phyloP scores from a whole-genome alignment of 2,888 invertebrate species.

The Willowsia nigromaculata region DNA sequence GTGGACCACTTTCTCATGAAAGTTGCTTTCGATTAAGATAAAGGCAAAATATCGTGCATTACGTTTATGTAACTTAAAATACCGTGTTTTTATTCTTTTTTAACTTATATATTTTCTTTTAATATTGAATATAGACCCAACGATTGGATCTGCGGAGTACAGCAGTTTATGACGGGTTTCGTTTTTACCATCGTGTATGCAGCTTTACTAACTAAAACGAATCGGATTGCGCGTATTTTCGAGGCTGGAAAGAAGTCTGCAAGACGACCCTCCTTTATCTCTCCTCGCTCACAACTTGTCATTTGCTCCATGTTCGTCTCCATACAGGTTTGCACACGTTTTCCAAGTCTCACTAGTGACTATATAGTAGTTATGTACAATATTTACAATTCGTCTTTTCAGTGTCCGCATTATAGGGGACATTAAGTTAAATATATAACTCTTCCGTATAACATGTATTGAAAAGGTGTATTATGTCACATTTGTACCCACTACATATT shows the following conservation, averaged over 20 bases:
- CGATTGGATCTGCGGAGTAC: slow-evolving; percentile 93
- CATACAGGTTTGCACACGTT: slow-evolving; percentile 86
- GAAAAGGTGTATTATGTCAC: not conserved
- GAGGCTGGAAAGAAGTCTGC: slow-evolving; percentile 98
- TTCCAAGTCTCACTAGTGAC: slow-evolving; percentile 1
- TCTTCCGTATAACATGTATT: too few species aligned
- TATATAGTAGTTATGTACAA: too few species aligned
- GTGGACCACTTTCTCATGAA: too few species aligned
- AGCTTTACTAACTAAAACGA: slow-evolving; percentile 97
- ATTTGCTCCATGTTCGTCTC: slow-evolving; percentile 93
- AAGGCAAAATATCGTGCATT: too few species aligned
- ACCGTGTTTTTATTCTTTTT: slow-evolving; percentile 71
- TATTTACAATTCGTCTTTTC: too few species aligned
- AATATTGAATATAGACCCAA: slow-evolving; percentile 84
- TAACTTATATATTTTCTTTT: not conserved
- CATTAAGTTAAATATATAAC: too few species aligned
- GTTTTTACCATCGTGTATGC: slow-evolving; percentile 99
- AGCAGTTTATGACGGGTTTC: slow-evolving; percentile 87
- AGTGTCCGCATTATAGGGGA: too few species aligned
- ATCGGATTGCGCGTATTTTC: slow-evolving; percentile 96
- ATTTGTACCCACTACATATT: not conserved
- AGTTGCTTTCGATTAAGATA: too few species aligned
- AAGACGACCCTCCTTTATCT: slow-evolving; percentile 95
- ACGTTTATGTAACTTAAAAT: too few species aligned
- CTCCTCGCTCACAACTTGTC: slow-evolving; percentile 92